These are phyloP conservation scores for Phrynosoma blainvillii DNA, from an alignment of 2,113 vertebrate genomes.

Conservation along the genomic window DNA sequence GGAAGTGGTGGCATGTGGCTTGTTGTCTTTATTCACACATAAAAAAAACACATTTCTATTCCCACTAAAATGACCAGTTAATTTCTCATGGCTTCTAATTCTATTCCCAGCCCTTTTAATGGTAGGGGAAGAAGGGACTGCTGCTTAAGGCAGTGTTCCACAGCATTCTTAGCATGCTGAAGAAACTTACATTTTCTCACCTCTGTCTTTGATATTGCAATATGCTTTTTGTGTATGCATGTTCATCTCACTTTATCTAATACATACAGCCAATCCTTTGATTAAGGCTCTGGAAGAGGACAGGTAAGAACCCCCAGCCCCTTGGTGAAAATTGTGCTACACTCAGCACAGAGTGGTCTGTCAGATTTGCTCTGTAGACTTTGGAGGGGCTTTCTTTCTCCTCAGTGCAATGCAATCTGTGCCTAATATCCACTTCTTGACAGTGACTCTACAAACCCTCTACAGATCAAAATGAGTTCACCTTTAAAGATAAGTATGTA, in stretches of 20 bases:
- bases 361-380: constrained; percentile 2
- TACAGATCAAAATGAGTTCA: constrained; percentile 54
- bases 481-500: constrained; percentile 50
- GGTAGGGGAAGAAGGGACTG: background rate
- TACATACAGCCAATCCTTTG: constrained; percentile 12
- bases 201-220: constrained; percentile 18
- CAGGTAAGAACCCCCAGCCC: background rate
- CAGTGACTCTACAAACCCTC: constrained; percentile 4
- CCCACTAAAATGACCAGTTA: constrained; percentile 9
- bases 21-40: background rate
- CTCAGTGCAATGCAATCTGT: constrained; percentile 22
- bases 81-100: background rate
- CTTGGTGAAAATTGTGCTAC: constrained; percentile 2
- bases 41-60: background rate
- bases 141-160: background rate
- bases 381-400: background rate
- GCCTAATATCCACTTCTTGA: constrained; percentile 56
- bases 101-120: background rate
- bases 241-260: constrained; percentile 9
- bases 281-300: background rate
- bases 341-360: background rate
- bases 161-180: background rate
- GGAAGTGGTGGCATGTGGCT: background rate
- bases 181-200: constrained; percentile 8
- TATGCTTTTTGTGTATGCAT: constrained; percentile 11